A percentile compares a stretch with the other conserved stretches of the same genome.
phyloP scores from a whole-genome alignment of 2,797 vertebrate genomes.

The Coccyzus lansbergi region DNA sequence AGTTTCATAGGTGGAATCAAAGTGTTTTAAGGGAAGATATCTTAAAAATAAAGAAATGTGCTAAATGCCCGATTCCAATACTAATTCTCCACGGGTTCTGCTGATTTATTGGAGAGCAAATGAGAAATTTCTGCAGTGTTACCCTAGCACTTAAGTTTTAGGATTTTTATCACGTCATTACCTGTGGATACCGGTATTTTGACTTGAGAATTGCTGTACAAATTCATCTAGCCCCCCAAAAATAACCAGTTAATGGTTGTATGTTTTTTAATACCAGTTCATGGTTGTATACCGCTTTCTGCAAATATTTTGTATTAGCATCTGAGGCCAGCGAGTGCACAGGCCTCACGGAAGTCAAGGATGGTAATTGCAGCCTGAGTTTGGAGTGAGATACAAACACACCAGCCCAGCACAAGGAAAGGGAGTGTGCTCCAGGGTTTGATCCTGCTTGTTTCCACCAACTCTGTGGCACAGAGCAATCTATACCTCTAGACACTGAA shows the following conservation, averaged over 20 bases:
- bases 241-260: no score
- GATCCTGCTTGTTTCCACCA: neutral
- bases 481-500: constrained; percentile 45
- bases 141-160: neutral
- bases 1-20: constrained; percentile 47
- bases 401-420: neutral
- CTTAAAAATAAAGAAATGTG: constrained; percentile 58
- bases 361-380: neutral
- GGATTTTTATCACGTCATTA: neutral
- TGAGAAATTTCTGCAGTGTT: neutral
- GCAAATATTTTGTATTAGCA: neutral
- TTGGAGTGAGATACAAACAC: neutral
- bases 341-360: neutral
- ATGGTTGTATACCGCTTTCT: neutral
- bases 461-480: constrained; percentile 45
- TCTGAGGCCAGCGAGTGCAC: neutral
- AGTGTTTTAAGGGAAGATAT: neutral
- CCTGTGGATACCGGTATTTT: neutral
- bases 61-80: neutral
- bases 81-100: neutral
- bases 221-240: neutral
- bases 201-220: neutral
- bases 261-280: no score
- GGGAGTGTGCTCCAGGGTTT: neutral
- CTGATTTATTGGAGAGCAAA: neutral